Evolutionary conservation across 2,113 vertebrate genomes (phyloP).

Genomic region (Tachycineta bicolor): DNA sequence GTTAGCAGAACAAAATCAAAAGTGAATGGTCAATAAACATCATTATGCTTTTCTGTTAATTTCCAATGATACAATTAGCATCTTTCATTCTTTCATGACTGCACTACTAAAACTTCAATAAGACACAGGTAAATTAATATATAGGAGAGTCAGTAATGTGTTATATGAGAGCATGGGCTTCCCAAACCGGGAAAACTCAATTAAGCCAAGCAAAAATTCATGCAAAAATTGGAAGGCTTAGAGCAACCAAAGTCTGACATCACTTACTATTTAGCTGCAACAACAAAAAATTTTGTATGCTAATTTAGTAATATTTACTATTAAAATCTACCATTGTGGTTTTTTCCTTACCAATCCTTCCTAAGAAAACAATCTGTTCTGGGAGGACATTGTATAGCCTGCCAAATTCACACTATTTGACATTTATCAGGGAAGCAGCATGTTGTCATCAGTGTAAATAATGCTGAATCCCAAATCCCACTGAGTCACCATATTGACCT

Average conservation of each 20-base stretch:
- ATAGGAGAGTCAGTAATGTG: background rate
- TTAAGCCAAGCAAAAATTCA: background rate
- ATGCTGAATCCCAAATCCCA: conserved; percentile 55
- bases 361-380: conserved; percentile 71
- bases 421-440: conserved; percentile 76
- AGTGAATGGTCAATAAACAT: background rate
- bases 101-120: background rate
- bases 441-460: conserved; percentile 77
- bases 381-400: conserved; percentile 62
- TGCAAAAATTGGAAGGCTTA: background rate
- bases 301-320: conserved; percentile 57
- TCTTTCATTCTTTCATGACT: background rate
- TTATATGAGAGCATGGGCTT: background rate
- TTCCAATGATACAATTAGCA: background rate
- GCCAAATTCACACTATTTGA: conserved; percentile 74
- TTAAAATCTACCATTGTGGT: background rate
- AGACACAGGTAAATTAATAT: background rate
- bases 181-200: background rate
- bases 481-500: conserved; percentile 57
- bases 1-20: background rate
- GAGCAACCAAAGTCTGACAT: conserved; percentile 21
- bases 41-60: background rate
- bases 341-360: conserved; percentile 67
- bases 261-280: conserved; percentile 16
- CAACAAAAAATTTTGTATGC: conserved; percentile 7